Evolutionary conservation across 2,888 invertebrate species (phyloP), one percentile per base, ranked within the genome.

Genomic region (Andrena bicolor): DNA sequence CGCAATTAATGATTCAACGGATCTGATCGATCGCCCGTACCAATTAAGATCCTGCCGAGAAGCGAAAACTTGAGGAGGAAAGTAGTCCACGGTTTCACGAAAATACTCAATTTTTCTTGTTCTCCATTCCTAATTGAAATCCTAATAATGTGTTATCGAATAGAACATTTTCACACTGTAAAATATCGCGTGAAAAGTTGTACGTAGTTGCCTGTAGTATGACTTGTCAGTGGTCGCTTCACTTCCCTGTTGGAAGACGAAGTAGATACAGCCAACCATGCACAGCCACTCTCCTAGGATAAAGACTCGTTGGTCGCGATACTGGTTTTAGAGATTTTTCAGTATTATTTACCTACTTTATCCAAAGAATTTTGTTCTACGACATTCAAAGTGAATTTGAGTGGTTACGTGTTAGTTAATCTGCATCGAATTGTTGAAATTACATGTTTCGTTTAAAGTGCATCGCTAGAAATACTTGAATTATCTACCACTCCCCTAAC

Each of bases 1-100:
- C n/a, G 23, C 51, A 35, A 72, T 73, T 73, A 58, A 64, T 41
- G 49, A 61, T 63, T 72, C 51, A 63, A 63, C 51, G 72, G 35
- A 30, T 13, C 13, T 26, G 61, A 71, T 58, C 71, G 71, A 61
- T 51, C 61, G 41, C 20, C 13, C 2, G 20, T 61, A 20, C 71
- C 41, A 69, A 69, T 58, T 69, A 35, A 41, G 41, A 48, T 69
- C 41, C 32, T 32, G 51, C 32, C n/a, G 13, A 56, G 35, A 58
- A 35, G 48, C 70, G 28, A 60, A 60, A 48, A 48, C 10, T n/a
- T 26, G 26, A 8, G 26, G 0, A 6, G 8, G n/a, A 58, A 69
- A 69, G 30, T 35, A 23, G 8, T 35, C 7, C 26, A 26, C 28
- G 16, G 28, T 30, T n/a, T n/a, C 28, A 30, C 30, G 60, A 16